Conservation (phyloP, 64 coral and sea anemone genomes). For the Montipora cactus region DNA sequence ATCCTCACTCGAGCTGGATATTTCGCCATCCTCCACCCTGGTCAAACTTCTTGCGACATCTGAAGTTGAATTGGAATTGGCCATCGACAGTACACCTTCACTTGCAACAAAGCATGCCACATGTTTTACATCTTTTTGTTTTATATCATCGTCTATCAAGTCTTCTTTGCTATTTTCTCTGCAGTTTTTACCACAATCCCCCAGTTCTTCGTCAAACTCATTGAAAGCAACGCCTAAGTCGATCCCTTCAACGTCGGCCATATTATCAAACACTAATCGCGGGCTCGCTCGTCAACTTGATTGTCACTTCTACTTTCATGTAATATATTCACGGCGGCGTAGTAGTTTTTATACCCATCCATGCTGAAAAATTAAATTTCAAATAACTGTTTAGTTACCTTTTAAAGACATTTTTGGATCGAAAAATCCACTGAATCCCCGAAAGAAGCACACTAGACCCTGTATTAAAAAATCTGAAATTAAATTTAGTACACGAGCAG, state of each 20-base stretch:
- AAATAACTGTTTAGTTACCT: too few relatives aligned
- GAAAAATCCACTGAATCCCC: too few relatives aligned
- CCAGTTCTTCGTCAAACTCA: slow-evolving; percentile 28
- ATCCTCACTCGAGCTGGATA: slow-evolving; percentile 40
- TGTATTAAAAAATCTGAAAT: too few relatives aligned
- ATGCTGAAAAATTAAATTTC: too few relatives aligned
- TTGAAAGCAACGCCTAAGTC: slow-evolving; percentile 28
- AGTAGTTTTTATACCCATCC: too few relatives aligned
- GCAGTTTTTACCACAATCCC: background rate
- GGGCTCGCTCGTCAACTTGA: background rate
- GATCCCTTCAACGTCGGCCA: slow-evolving; percentile 23
- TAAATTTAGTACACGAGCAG: background rate
- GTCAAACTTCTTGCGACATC: background rate
- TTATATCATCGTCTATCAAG: background rate
- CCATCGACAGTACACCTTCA: background rate
- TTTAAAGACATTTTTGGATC: too few relatives aligned
- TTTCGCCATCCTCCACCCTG: slow-evolving; percentile 62
- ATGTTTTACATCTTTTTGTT: background rate
- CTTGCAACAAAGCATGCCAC: background rate
- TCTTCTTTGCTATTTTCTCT: background rate
- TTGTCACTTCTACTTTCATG: background rate
- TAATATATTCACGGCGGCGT: too few relatives aligned
- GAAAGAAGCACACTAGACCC: too few relatives aligned
- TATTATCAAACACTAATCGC: background rate
- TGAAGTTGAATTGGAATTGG: background rate